A percentile compares a stretch with the other conserved stretches of the same genome.
Evolutionary conservation across 2,888 invertebrate genomes (phyloP).

Genomic region (Rhagophthalmus giganteus): DNA sequence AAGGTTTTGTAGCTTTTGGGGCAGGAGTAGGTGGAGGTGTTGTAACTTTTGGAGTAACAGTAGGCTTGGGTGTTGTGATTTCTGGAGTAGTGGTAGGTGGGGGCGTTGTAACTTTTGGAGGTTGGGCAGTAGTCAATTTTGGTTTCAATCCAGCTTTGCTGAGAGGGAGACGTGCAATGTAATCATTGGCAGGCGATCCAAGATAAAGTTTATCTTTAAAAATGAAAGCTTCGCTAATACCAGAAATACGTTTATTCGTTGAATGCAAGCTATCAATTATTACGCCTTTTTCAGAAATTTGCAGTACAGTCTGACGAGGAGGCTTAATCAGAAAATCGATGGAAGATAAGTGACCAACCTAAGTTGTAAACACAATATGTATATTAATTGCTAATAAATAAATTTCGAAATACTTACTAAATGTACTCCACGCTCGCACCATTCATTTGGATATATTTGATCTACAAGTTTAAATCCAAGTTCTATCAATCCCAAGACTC

Average conservation of each 20-base stretch:
- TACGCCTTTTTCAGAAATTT: conserved; percentile 72
- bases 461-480: conserved; percentile 66
- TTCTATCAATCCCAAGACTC: conserved; percentile 64
- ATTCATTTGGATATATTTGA: conserved; percentile 66
- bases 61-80: conserved; percentile 23
- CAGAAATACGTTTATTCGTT: conserved; percentile 59
- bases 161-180: conserved; percentile 66
- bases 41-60: conserved; percentile 9
- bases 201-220: conserved; percentile 66
- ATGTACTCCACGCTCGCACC: conserved; percentile 65
- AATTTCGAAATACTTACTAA: conserved; percentile 55
- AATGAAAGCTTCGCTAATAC: conserved; percentile 69
- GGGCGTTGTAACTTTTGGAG: conserved; percentile 7
- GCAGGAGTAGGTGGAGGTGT: conserved; percentile 13
- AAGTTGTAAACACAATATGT: no score
- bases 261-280: conserved; percentile 70
- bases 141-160: conserved; percentile 55
- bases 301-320: conserved; percentile 61
- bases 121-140: conserved; percentile 13
- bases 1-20: conserved; percentile 10
- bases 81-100: conserved; percentile 18
- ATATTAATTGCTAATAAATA: no score
- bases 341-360: conserved; percentile 69
- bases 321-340: conserved; percentile 23
- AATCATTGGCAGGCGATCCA: conserved; percentile 71